Conservation (phyloP, 2,888 invertebrate genomes). For the Troides oblongomaculatus region DNA sequence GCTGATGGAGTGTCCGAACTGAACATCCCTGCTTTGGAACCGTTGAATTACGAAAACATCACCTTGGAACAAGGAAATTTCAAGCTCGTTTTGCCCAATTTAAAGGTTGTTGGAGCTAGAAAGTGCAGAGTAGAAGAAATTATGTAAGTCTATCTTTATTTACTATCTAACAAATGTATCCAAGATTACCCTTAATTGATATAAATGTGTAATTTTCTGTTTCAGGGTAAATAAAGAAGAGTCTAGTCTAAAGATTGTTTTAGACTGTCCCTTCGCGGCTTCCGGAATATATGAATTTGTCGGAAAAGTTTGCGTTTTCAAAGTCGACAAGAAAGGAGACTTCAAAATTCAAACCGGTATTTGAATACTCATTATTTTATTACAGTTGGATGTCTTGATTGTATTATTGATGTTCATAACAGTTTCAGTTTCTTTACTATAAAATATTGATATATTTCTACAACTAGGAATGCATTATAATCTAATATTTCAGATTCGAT, state of each 20-base stretch:
- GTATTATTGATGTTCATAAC: not conserved
- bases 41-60: constrained; percentile 13
- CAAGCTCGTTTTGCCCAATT: constrained; percentile 1
- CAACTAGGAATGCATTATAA: not conserved
- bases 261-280: constrained; percentile 16
- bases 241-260: constrained; percentile 7
- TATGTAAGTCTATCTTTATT: not conserved
- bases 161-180: not conserved
- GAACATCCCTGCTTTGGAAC: constrained; percentile 1
- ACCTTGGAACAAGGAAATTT: constrained; percentile 12
- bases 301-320: constrained; percentile 16
- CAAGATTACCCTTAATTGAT: not conserved
- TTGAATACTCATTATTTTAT: not conserved
- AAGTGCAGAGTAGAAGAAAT: constrained; percentile 14
- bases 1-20: constrained; percentile 15
- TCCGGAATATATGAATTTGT: constrained; percentile 14
- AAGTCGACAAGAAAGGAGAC: constrained; percentile 9
- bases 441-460: not conserved
- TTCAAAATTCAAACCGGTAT: constrained; percentile 8
- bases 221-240: constrained; percentile 9
- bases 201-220: not conserved
- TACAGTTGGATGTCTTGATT: not conserved
- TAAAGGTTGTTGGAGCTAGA: constrained; percentile 11
- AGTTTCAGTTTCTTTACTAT: not conserved
- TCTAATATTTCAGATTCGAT: not conserved